A percentile compares a stretch with the other conserved stretches of the same genome.
Evolutionary conservation across 2,888 invertebrate species (phyloP).

Genomic region (Eupithecia pulchellata): DNA sequence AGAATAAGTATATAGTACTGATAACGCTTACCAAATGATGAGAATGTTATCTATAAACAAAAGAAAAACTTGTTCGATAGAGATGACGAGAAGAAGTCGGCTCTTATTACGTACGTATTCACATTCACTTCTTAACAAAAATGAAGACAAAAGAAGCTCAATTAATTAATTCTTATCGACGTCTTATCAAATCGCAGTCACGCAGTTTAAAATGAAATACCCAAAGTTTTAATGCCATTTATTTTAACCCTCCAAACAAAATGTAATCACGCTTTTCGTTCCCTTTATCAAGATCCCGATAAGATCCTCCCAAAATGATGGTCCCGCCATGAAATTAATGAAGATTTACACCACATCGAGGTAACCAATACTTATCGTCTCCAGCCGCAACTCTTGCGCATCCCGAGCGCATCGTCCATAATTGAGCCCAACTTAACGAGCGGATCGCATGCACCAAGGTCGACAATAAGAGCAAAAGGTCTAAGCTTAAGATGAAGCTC

Average conservation of each 20-base stretch:
- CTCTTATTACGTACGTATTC: not conserved
- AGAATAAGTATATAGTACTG: too few relatives aligned
- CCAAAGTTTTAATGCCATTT: not conserved
- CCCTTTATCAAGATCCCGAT: conserved; percentile 21
- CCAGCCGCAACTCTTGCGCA: conserved; percentile 23
- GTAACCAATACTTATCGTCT: conserved; percentile 35
- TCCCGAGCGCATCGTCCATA: conserved; percentile 44
- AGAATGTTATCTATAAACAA: too few relatives aligned
- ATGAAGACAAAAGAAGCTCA: conserved; percentile 3
- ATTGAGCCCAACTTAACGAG: conserved; percentile 56
- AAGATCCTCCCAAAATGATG: conserved; percentile 19
- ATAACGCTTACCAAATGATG: too few relatives aligned
- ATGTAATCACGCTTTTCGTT: conserved; percentile 16
- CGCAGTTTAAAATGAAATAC: not conserved
- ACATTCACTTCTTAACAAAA: not conserved
- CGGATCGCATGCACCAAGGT: conserved; percentile 68
- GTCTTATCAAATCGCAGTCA: not conserved
- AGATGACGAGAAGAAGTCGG: not conserved
- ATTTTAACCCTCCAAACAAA: not conserved
- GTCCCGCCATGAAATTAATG: conserved; percentile 23
- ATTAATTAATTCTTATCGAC: not conserved
- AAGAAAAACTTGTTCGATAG: not conserved
- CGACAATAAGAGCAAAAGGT: conserved; percentile 54
- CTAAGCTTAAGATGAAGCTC: conserved; percentile 29
- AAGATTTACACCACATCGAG: conserved; percentile 33